A percentile compares a stretch with the other conserved stretches of the same genome.
Evolutionary conservation across 2,797 vertebrate genomes (phyloP).

Genomic region (Girardinus metallicus): DNA sequence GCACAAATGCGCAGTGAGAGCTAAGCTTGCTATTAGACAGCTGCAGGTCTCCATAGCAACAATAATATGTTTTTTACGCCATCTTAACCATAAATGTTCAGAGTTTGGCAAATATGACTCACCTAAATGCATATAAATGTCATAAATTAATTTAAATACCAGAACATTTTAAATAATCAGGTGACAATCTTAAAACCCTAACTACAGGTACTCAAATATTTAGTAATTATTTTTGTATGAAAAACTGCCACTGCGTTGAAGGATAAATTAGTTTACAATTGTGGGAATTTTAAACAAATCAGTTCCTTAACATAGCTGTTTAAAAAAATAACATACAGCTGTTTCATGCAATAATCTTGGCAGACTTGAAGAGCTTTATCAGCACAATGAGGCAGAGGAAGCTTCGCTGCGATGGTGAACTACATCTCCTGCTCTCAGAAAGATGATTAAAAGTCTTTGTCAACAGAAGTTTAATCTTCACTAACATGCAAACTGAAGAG

Average conservation of each 20-base stretch:
- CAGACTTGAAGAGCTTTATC: neutral
- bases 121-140: neutral
- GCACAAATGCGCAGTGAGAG: too few species aligned
- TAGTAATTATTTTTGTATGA: too few species aligned
- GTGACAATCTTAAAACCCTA: neutral
- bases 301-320: neutral
- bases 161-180: neutral
- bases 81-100: neutral
- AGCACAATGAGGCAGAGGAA: slow-evolving; percentile 4
- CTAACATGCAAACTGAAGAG: slow-evolving; percentile 16
- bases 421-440: slow-evolving; percentile 17
- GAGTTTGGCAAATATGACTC: neutral
- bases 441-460: slow-evolving; percentile 15
- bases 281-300: neutral
- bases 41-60: neutral
- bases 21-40: neutral
- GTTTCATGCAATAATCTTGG: neutral
- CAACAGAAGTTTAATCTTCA: slow-evolving; percentile 20
- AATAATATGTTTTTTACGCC: neutral
- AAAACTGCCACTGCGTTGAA: neutral
- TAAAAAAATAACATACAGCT: neutral
- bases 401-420: slow-evolving; percentile 5
- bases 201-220: neutral
- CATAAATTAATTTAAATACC: neutral
- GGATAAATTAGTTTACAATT: neutral